Conservation (phyloP, 2,888 invertebrate species). For the Lingula anatina region DNA sequence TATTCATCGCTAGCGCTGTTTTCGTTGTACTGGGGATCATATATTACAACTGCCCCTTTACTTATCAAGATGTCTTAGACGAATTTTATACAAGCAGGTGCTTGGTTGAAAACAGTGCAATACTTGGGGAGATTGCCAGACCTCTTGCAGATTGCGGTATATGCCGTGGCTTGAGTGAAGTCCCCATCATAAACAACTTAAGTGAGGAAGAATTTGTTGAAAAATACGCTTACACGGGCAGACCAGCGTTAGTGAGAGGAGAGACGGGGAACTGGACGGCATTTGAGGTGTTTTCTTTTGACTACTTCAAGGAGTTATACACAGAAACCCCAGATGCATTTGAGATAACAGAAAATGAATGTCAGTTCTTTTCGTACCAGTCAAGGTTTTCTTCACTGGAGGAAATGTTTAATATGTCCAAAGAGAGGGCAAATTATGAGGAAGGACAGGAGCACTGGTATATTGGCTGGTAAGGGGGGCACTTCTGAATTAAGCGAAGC, state of each 20-base stretch:
- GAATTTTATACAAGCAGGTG: constrained; percentile 58
- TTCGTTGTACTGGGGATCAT: too few species aligned
- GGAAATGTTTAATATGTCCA: constrained; percentile 74
- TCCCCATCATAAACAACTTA: constrained; percentile 56
- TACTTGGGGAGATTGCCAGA: constrained; percentile 80
- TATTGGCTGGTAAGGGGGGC: constrained; percentile 83
- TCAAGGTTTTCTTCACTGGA: constrained; percentile 71
- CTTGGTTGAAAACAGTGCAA: constrained; percentile 74
- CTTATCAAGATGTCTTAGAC: neutral
- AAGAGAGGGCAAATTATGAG: constrained; percentile 61
- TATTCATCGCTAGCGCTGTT: too few species aligned
- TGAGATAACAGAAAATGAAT: constrained; percentile 71
- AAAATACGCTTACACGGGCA: constrained; percentile 70
- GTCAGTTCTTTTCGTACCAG: constrained; percentile 82
- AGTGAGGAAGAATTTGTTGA: constrained; percentile 63
- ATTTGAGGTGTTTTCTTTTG: constrained; percentile 51
- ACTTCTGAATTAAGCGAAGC: too few species aligned
- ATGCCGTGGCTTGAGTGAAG: constrained; percentile 66
- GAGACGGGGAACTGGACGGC: constrained; percentile 77
- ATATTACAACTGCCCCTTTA: too few species aligned
- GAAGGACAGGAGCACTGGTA: constrained; percentile 74
- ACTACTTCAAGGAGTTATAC: constrained; percentile 15
- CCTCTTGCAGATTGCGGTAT: constrained; percentile 77
- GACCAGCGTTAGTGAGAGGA: constrained; percentile 75
- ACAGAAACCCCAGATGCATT: constrained; percentile 58